Base-by-base conservation (phyloP, 2,113 vertebrate species). In the Ameiurus melas region DNA sequence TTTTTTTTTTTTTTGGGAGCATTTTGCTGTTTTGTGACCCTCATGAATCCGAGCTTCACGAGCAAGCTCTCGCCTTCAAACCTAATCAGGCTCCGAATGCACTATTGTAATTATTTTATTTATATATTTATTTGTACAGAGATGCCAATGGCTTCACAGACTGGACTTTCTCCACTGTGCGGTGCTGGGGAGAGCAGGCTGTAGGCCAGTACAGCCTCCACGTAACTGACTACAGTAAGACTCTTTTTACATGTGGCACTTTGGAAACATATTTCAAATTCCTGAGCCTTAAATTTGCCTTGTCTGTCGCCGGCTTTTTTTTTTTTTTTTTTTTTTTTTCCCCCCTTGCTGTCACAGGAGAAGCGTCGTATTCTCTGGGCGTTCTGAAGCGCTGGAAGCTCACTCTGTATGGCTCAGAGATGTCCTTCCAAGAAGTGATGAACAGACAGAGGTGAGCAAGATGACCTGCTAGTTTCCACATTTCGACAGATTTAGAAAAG, bases 111-210 rank as follows among this genome's bases (percentile, higher is more conserved):
- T 25, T 36, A 13, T 17, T 14, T 66, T n/a, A 4, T 70, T 73
- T 36, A 12, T 22, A 16, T 14, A 19, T 25, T 22, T 80, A 17
- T 87, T 89, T 27, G 85, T 27, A 47, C 89, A 96, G 98, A 90
- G 97, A 99, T 83, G 82, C 96, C 79, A 93, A 91, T 0, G 98
- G 98, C 70, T 97, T 97, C 85, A 94, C 94, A 0, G 98, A 98
- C 90, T 99, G 98, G 98, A 99, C 97, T 27, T 99, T 99, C 93
- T 99, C 98, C 90, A 98, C 97, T 0, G 98, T 99, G 68, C 96
- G 98, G 0, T 99, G 98, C 94, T 99, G 98, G 98, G 98, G 98
- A 0, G 98, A 99, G 91, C 94, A 87, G 68, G 97, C 98, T 0
- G 93, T 91, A 89, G 98, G 98, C 85, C 91, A 90, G 0, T 99